Percentiles rank a stretch among this genome's conserved stretches.
Conservation (phyloP, 2,888 invertebrate species). For the Rhagonycha lutea region DNA sequence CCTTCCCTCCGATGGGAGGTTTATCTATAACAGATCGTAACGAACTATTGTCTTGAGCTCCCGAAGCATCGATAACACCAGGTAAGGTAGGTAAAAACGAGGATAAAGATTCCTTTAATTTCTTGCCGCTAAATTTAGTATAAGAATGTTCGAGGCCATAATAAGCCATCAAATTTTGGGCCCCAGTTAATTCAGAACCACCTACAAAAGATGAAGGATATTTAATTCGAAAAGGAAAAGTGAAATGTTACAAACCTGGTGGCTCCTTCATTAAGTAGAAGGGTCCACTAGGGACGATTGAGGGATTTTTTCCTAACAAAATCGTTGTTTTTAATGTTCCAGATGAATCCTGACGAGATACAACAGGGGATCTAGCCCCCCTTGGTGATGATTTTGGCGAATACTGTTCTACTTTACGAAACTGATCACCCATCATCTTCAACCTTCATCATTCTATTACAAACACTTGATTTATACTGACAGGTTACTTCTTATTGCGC, state of each 20-base stretch:
- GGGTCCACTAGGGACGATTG: constrained; percentile 95
- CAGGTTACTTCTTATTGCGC: neutral
- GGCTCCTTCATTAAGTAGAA: constrained; percentile 98
- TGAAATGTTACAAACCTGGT: constrained; percentile 65
- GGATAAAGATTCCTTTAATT: constrained; percentile 91
- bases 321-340: constrained; percentile 97
- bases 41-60: constrained; percentile 84
- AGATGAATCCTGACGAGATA: constrained; percentile 94
- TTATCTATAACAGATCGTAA: constrained; percentile 93
- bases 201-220: constrained; percentile 57
- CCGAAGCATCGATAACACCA: constrained; percentile 93
- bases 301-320: constrained; percentile 94
- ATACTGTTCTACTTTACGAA: constrained; percentile 90
- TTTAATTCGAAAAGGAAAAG: constrained; percentile 9
- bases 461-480: constrained; percentile 24
- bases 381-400: constrained; percentile 94
- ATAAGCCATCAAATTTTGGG: constrained; percentile 95
- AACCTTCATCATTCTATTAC: constrained; percentile 54
- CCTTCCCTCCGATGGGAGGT: constrained; percentile 90
- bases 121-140: constrained; percentile 96
- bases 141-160: constrained; percentile 97
- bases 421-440: constrained; percentile 92
- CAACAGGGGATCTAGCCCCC: constrained; percentile 93
- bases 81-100: constrained; percentile 94
- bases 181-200: constrained; percentile 92